A percentile compares a stretch with the other conserved stretches of the same genome.
These are phyloP conservation scores for Gambusia holbrooki DNA, from an alignment of 2,113 vertebrate species.

Conservation along the genomic window DNA sequence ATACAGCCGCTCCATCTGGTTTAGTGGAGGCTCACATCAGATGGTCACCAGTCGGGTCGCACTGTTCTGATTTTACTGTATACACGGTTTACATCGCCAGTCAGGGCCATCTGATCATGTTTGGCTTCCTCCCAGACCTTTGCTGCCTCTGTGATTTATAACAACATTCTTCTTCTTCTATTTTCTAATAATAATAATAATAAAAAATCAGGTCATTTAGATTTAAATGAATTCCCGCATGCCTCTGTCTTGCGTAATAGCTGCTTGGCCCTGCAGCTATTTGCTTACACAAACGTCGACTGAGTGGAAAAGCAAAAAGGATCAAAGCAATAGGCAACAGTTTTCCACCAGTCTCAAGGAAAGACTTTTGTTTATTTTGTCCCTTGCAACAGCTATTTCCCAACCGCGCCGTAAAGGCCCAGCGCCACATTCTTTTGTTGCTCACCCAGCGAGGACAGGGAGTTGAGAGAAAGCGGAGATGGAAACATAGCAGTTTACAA, in stretches of 20 bases:
- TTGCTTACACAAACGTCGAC: constrained; percentile 56
- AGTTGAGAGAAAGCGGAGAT: constrained; percentile 21
- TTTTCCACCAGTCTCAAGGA: constrained; percentile 66
- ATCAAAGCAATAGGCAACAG: constrained; percentile 62
- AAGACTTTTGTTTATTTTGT: constrained; percentile 62
- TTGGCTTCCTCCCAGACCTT: constrained; percentile 48
- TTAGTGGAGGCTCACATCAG: constrained; percentile 27
- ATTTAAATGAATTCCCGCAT: constrained; percentile 66
- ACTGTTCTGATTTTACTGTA: constrained; percentile 51
- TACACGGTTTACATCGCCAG: constrained; percentile 43
- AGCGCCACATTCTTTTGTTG: constrained; percentile 69
- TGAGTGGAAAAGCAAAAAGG: constrained; percentile 41
- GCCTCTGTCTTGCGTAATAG: constrained; percentile 63
- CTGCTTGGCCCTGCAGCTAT: constrained; percentile 43
- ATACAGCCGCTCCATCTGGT: constrained; percentile 43
- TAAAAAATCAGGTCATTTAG: constrained; percentile 61
- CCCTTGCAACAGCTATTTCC: constrained; percentile 54
- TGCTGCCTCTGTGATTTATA: constrained; percentile 33
- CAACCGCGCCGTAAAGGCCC: constrained; percentile 58
- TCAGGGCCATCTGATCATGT: constrained; percentile 57
- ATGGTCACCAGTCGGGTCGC: constrained; percentile 38
- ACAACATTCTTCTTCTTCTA: constrained; percentile 3
- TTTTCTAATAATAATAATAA: no score
- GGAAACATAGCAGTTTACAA: constrained; percentile 16
- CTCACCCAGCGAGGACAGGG: constrained; percentile 28